A percentile compares a stretch with the other conserved stretches of the same genome.
phyloP scores from a whole-genome alignment of 2,888 invertebrate species.

The Aphodius granarius region DNA sequence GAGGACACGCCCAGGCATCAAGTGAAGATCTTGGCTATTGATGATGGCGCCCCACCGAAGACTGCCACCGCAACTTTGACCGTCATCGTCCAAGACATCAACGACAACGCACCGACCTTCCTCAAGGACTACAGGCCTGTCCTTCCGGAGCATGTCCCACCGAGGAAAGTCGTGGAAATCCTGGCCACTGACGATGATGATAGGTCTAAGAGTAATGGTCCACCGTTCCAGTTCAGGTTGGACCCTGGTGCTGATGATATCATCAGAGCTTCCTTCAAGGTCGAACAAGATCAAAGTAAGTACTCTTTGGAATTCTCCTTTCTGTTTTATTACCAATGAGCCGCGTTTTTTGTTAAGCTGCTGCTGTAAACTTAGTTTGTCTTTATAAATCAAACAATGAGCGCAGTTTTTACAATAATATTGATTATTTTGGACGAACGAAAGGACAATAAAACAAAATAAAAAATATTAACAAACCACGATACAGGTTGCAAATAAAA shows the following conservation, averaged over 20 bases:
- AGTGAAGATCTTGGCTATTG: slow-evolving; percentile 94
- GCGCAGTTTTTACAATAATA: no score
- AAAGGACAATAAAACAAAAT: no score
- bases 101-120: slow-evolving; percentile 93
- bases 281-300: slow-evolving; percentile 94
- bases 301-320: slow-evolving; percentile 9
- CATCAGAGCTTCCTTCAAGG: slow-evolving; percentile 91
- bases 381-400: no score
- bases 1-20: slow-evolving; percentile 95
- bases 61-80: slow-evolving; percentile 93
- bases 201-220: slow-evolving; percentile 91
- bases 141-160: slow-evolving; percentile 89
- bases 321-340: not conserved
- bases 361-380: no score
- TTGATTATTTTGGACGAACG: no score
- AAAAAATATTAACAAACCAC: not conserved
- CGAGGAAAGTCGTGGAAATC: slow-evolving; percentile 89
- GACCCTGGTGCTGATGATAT: slow-evolving; percentile 94
- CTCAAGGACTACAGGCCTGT: slow-evolving; percentile 91
- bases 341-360: no score
- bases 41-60: slow-evolving; percentile 90
- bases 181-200: slow-evolving; percentile 93
- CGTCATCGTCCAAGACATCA: slow-evolving; percentile 93
- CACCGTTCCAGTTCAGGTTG: slow-evolving; percentile 93
- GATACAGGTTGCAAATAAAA: no score